Conservation (phyloP, 2,113 vertebrate genomes). For the Passer domesticus region DNA sequence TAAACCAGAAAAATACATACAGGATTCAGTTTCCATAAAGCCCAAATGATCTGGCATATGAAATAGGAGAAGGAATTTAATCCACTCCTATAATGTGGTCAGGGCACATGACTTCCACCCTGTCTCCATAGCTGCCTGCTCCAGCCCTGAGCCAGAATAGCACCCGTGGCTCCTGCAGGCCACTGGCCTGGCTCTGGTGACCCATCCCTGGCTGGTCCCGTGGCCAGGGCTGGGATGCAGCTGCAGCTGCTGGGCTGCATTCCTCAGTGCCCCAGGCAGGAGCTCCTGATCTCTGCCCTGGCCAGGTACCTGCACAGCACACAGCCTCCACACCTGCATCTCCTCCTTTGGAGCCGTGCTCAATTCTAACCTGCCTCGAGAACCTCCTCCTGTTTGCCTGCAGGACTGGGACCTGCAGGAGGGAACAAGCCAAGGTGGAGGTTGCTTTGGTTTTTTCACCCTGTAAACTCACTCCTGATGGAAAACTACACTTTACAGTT, state of each 20-base stretch:
- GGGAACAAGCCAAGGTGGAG: accelerated
- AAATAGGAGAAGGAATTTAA: constrained; percentile 59
- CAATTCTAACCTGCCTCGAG: not conserved
- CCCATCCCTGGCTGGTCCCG: accelerated
- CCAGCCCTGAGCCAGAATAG: not conserved
- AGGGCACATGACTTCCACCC: constrained; percentile 46
- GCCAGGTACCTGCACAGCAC: not conserved
- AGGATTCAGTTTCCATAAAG: constrained; percentile 54
- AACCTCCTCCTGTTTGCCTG: not conserved
- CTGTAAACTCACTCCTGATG: not conserved
- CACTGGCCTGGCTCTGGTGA: not conserved
- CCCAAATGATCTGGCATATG: constrained; percentile 30
- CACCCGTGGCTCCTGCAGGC: not conserved
- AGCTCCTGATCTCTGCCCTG: accelerated
- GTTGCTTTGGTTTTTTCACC: not conserved
- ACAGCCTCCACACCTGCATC: not conserved
- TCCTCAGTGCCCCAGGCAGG: not conserved
- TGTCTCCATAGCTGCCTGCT: constrained; percentile 22
- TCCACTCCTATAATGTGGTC: constrained; percentile 39
- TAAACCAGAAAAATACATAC: constrained; percentile 54
- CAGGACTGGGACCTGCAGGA: not conserved
- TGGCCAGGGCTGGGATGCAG: not conserved
- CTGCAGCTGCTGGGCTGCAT: not conserved
- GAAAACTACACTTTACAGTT: not conserved
- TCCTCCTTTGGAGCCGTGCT: accelerated